These are phyloP conservation scores for Hydriomena furcata DNA, from an alignment of 2,888 invertebrate genomes.

Conservation along the genomic window DNA sequence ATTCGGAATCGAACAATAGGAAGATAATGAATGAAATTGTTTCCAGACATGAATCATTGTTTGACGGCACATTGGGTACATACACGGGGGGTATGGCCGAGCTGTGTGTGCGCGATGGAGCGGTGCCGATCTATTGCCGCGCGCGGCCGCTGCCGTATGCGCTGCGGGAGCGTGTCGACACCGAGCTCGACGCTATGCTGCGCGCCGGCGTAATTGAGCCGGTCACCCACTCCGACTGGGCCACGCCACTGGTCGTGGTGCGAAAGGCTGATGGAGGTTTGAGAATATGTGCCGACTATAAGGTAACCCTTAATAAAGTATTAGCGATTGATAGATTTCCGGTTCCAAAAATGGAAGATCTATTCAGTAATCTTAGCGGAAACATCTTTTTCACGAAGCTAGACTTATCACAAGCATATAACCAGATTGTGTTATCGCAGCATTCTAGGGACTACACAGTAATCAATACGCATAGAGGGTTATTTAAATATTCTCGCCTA, in stretches of 20 bases:
- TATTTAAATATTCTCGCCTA: no score
- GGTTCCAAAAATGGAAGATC: slow-evolving; percentile 31
- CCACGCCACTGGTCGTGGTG: slow-evolving; percentile 20
- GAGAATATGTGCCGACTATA: slow-evolving; percentile 38
- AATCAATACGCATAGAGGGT: no score
- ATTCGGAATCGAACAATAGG: no score
- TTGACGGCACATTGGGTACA: slow-evolving; percentile 28
- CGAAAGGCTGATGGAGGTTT: slow-evolving; percentile 35
- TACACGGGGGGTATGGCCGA: slow-evolving; percentile 28
- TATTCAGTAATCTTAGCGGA: slow-evolving; percentile 20
- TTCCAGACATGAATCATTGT: slow-evolving; percentile 23
- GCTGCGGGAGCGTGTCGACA: slow-evolving; percentile 35
- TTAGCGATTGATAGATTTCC: slow-evolving; percentile 32
- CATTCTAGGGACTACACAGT: no score
- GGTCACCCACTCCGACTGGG: slow-evolving; percentile 38
- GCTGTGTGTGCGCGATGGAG: slow-evolving; percentile 26
- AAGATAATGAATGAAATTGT: no score
- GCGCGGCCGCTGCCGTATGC: slow-evolving; percentile 37
- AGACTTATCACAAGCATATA: no score
- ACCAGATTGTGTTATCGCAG: no score
- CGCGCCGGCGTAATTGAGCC: slow-evolving; percentile 34
- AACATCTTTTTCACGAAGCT: no score
- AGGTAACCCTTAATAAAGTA: slow-evolving; percentile 29
- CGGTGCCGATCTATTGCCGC: slow-evolving; percentile 1
- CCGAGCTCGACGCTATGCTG: slow-evolving; percentile 39